A percentile compares a stretch with the other conserved stretches of the same genome.
phyloP scores from a whole-genome alignment of 2,797 vertebrate genomes.

The Limosa lapponica region DNA sequence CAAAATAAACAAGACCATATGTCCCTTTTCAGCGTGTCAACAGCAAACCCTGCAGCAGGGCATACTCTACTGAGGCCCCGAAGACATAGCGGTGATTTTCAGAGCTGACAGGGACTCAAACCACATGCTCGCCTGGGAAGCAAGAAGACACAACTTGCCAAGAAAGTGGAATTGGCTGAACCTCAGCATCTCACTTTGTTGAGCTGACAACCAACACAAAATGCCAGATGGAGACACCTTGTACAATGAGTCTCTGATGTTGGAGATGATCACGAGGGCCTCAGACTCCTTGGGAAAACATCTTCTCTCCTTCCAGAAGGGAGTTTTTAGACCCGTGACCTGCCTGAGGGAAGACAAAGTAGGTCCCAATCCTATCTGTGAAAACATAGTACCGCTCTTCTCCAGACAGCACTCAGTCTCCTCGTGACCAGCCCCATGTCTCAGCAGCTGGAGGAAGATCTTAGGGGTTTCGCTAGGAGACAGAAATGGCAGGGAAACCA shows the following conservation, averaged over 20 bases:
- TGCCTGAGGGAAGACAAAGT: neutral
- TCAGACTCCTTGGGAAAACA: neutral
- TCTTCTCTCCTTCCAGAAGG: neutral
- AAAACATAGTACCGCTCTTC: neutral
- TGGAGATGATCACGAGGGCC: neutral
- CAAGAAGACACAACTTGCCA: neutral
- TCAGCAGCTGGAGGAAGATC: neutral
- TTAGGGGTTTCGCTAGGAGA: neutral
- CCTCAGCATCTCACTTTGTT: neutral
- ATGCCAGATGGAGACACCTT: neutral
- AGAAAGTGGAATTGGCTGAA: neutral
- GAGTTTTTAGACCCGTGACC: neutral
- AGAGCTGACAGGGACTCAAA: neutral
- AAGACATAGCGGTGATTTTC: neutral
- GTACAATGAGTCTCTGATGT: neutral
- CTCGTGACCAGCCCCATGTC: neutral
- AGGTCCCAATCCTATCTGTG: neutral
- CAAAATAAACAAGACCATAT: neutral
- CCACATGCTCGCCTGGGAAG: neutral
- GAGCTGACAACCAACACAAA: neutral
- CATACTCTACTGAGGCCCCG: neutral
- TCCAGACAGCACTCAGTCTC: rapidly evolving
- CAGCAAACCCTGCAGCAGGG: neutral
- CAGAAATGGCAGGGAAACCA: neutral
- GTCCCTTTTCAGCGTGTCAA: neutral